A percentile compares a stretch with the other conserved stretches of the same genome.
Evolutionary conservation across 2,888 invertebrate genomes (phyloP).

Genomic region (Athalia circularis): DNA sequence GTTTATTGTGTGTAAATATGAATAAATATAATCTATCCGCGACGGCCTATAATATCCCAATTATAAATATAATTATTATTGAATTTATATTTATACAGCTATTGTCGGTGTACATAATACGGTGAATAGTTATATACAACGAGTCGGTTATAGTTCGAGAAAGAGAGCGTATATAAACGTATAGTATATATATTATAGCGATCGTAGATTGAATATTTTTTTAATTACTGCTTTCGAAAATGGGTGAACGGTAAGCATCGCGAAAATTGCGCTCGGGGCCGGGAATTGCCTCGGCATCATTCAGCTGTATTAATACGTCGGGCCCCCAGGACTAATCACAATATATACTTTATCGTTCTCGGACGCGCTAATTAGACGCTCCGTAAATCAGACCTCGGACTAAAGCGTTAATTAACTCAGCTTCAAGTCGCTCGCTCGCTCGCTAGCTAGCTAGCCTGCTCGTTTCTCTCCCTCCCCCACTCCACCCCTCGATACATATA

Average conservation of each 20-base stretch:
- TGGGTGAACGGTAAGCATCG: neutral
- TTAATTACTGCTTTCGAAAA: neutral
- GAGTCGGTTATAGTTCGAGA: neutral
- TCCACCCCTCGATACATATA: neutral
- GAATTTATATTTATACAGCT: too few species aligned
- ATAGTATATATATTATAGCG: neutral
- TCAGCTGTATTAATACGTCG: conserved; percentile 43
- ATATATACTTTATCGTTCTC: conserved; percentile 72
- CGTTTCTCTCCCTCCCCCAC: conserved; percentile 13
- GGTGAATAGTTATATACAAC: too few species aligned
- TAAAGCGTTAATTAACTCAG: conserved; percentile 73
- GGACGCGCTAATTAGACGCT: conserved; percentile 73
- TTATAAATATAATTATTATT: too few species aligned
- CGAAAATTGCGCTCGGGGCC: conserved; percentile 23
- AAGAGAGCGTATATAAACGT: neutral
- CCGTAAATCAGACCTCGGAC: conserved; percentile 74
- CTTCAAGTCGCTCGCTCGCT: conserved; percentile 55
- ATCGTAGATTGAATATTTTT: too few species aligned
- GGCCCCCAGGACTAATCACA: conserved; percentile 68
- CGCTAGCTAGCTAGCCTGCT: neutral
- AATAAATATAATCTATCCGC: too few species aligned
- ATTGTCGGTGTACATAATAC: too few species aligned
- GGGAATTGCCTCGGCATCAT: conserved; percentile 32
- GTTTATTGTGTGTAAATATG: too few species aligned
- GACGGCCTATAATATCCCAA: too few species aligned